phyloP scores from a whole-genome alignment of 2,797 vertebrate species.

The Coregonus sp. region DNA sequence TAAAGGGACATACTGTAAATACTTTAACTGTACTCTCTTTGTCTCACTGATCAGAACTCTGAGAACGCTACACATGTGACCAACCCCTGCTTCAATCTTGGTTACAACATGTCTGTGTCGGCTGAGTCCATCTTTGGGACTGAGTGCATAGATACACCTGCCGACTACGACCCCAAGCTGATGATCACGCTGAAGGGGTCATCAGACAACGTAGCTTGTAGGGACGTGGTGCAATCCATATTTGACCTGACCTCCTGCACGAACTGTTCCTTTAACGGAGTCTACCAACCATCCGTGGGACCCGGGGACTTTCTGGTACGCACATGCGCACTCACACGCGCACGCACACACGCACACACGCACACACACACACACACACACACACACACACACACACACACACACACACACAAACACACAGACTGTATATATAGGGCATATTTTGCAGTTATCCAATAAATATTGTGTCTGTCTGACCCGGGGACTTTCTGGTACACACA shows the following conservation, averaged over 20 bases:
- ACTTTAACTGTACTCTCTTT: neutral
- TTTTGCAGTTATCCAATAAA: neutral
- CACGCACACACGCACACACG: neutral
- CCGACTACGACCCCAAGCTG: constrained; percentile 60
- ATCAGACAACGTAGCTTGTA: constrained; percentile 75
- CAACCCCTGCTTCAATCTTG: constrained; percentile 86
- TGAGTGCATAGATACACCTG: constrained; percentile 78
- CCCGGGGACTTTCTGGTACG: constrained; percentile 87
- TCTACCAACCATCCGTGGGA: constrained; percentile 82
- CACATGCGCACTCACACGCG: neutral
- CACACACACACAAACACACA: neutral
- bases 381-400: constrained; percentile 4
- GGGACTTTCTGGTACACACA: neutral
- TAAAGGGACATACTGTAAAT: neutral
- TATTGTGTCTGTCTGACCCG: neutral
- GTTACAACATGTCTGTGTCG: constrained; percentile 62
- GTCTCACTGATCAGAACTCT: constrained; percentile 65
- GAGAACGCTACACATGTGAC: constrained; percentile 41
- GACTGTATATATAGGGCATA: neutral
- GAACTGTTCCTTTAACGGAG: constrained; percentile 81
- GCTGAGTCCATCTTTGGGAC: constrained; percentile 79
- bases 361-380: neutral
- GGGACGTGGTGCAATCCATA: constrained; percentile 73
- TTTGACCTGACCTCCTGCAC: constrained; percentile 85
- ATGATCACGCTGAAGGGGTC: constrained; percentile 75